Evolutionary conservation across 2,797 vertebrate genomes (phyloP), one percentile per base, ranked within the genome.

Genomic region (Micrastur ruficollis): DNA sequence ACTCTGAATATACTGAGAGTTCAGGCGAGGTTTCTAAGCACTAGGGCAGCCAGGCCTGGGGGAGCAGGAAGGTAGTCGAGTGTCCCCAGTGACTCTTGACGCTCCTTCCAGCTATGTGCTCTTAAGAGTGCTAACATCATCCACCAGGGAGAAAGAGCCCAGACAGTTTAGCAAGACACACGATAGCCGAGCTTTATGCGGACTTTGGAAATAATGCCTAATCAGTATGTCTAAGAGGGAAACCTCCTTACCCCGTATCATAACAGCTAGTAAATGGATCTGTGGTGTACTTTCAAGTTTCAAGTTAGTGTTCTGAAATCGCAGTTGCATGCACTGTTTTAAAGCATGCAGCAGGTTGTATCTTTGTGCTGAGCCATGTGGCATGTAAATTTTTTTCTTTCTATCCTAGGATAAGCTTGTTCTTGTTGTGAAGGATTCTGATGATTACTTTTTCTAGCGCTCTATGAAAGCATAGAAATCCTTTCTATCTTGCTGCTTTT

Each of bases 131-230:
- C 27, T 38, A 25, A 71, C 32, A 15, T 29, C 29, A 34, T 10
- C 32, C 26, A 22, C 34, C 49, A 32, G 16, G 22, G 32, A 71
- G 19, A 32, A 67, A 31, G 74, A 81, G 22, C 32, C 14, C 7
- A 7, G 11, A 2, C 0, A 26, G 9, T 62, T 74, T 21, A 58
- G 42, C 3, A 21, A 79, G 42, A 22, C 0, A 3, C 6, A 3
- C 29, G 36, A 4, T 2, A 63, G 5, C 23, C 40, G 27, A 42
- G 9, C 14, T 56, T 49, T 44, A 16, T 6, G 9, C 32, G 40
- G 32, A 31, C 34, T 56, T 50, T 31, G 7, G 40, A 86, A 86
- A n/a, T 23, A 20, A 40, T 2, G 3, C 10, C 61, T 12, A 5
- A 27, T 59, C 1, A 2, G 32, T 16, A 11, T 9, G 11, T 44